These are phyloP conservation scores for Melanotaenia parkinsoni DNA, from an alignment of 2,797 vertebrate genomes.

Conservation along the genomic window DNA sequence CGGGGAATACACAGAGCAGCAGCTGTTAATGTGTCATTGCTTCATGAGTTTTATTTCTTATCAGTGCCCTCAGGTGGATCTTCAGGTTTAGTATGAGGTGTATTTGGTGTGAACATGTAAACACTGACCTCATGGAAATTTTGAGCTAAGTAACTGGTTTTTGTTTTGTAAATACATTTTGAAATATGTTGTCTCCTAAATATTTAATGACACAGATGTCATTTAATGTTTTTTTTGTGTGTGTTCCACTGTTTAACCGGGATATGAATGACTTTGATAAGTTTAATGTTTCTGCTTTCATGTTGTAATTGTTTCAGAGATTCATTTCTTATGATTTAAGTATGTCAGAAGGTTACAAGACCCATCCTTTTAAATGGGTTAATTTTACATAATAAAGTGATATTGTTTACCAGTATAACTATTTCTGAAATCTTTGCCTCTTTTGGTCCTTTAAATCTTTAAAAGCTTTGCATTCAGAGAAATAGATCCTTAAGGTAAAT, in stretches of 20 bases:
- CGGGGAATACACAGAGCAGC: slow-evolving; percentile 83
- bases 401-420: too few species aligned
- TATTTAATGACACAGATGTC: too few species aligned
- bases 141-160: neutral
- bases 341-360: neutral
- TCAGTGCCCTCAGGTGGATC: neutral
- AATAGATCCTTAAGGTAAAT: neutral
- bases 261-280: neutral
- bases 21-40: slow-evolving; percentile 56
- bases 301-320: neutral
- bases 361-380: neutral
- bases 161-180: neutral
- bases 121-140: neutral
- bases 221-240: too few species aligned
- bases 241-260: neutral
- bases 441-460: neutral
- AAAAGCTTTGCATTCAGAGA: neutral
- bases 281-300: neutral
- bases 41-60: neutral
- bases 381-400: neutral
- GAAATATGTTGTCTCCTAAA: neutral
- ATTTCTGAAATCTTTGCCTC: too few species aligned
- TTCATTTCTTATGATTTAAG: neutral
- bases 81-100: neutral
- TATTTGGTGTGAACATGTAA: neutral